phyloP scores from a whole-genome alignment of 2,113 vertebrate genomes.

The Actenoides hombroni region DNA sequence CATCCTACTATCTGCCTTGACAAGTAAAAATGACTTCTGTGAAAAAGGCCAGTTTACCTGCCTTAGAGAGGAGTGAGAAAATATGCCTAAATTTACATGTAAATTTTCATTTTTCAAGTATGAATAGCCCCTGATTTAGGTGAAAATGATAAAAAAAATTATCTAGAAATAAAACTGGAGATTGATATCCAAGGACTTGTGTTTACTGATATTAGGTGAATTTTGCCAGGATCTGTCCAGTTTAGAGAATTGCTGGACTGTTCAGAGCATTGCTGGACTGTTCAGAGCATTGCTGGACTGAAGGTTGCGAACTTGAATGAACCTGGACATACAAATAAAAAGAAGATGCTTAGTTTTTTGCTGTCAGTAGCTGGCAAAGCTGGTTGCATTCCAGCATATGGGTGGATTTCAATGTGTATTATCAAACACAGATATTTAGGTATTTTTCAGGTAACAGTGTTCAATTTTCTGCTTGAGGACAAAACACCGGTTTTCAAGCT shows the following conservation, averaged over 20 bases:
- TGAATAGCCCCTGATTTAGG: neutral
- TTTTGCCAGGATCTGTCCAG: neutral
- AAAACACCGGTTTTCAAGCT: neutral
- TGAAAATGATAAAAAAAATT: neutral
- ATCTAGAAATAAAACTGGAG: neutral
- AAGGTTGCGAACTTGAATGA: neutral
- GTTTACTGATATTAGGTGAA: neutral
- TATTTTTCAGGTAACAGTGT: neutral
- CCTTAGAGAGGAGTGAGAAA: neutral
- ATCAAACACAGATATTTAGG: neutral
- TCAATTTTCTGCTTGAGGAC: neutral
- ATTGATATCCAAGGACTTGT: neutral
- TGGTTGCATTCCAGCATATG: neutral
- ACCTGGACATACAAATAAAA: neutral
- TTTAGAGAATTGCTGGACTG: neutral
- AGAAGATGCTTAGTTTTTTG: neutral
- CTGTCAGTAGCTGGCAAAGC: neutral
- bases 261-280: neutral
- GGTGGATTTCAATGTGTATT: neutral
- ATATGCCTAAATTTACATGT: neutral
- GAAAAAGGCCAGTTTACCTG: neutral
- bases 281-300: neutral
- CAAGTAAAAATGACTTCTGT: neutral
- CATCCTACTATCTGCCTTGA: neutral
- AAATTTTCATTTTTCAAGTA: neutral